Conservation (phyloP, 2,888 invertebrate genomes). For the Chromoteleia sp. region DNA sequence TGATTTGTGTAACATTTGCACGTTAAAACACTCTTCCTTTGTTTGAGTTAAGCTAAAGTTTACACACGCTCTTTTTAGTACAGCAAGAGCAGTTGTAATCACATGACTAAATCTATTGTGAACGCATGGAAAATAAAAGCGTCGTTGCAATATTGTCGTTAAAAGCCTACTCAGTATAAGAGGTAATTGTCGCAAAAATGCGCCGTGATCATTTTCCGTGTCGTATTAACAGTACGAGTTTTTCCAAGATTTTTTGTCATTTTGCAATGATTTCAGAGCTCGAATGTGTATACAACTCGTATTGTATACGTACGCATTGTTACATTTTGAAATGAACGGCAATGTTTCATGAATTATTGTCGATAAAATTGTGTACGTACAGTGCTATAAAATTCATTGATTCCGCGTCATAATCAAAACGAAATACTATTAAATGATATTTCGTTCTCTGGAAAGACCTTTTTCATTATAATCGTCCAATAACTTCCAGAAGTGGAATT, state of each 20-base stretch:
- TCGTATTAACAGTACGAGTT: conserved; percentile 46
- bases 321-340: conserved; percentile 27
- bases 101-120: conserved; percentile 59
- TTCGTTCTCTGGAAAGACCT: neutral
- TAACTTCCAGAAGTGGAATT: too few relatives aligned
- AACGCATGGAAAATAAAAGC: conserved; percentile 54
- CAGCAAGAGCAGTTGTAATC: conserved; percentile 50
- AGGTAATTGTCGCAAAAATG: conserved; percentile 57
- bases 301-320: conserved; percentile 46
- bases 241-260: conserved; percentile 39
- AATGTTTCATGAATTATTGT: conserved; percentile 44
- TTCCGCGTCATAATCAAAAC: neutral
- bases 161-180: conserved; percentile 54
- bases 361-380: conserved; percentile 26
- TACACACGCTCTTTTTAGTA: conserved; percentile 41
- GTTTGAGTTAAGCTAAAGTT: conserved; percentile 46
- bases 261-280: conserved; percentile 45
- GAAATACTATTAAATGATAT: conserved; percentile 1
- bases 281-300: conserved; percentile 29
- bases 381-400: conserved; percentile 7
- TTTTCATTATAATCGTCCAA: too few relatives aligned
- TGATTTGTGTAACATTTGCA: conserved; percentile 34
- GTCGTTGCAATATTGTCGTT: conserved; percentile 48
- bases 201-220: conserved; percentile 53
- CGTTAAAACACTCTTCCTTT: conserved; percentile 38